Conservation (phyloP, 2,113 vertebrate species). For the Aix galericulata region DNA sequence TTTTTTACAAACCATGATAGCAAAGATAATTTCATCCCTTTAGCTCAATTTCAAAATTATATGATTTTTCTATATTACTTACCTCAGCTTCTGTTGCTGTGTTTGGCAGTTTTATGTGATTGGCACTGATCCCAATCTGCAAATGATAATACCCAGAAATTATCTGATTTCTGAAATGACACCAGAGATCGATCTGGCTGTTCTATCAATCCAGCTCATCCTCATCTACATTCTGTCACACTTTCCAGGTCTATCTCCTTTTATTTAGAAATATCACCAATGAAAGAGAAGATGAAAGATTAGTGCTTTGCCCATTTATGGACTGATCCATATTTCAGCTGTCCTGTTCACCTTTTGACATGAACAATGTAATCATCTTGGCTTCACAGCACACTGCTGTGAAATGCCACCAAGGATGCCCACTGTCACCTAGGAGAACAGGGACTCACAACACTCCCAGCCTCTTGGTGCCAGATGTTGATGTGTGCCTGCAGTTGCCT, state of each 20-base stretch:
- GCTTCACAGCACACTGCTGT: background rate
- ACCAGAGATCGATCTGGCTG: background rate
- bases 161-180: background rate
- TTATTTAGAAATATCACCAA: background rate
- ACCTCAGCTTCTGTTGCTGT: slow-evolving; percentile 92
- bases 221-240: background rate
- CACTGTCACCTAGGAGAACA: background rate
- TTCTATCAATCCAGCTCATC: background rate
- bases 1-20: background rate
- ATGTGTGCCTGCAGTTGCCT: no score
- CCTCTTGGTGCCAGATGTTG: background rate
- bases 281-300: background rate
- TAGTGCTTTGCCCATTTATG: background rate
- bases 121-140: slow-evolving; percentile 95
- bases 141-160: slow-evolving; percentile 49
- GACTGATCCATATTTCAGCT: background rate
- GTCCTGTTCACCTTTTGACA: background rate
- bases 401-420: background rate
- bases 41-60: background rate
- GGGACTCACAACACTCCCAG: background rate
- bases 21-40: background rate
- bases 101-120: slow-evolving; percentile 88
- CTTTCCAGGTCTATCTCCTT: background rate
- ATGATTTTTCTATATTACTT: slow-evolving; percentile 31
- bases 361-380: background rate